These are phyloP conservation scores for Metopolophium dirhodum DNA, from an alignment of 1,140 invertebrate genomes.

Conservation along the genomic window DNA sequence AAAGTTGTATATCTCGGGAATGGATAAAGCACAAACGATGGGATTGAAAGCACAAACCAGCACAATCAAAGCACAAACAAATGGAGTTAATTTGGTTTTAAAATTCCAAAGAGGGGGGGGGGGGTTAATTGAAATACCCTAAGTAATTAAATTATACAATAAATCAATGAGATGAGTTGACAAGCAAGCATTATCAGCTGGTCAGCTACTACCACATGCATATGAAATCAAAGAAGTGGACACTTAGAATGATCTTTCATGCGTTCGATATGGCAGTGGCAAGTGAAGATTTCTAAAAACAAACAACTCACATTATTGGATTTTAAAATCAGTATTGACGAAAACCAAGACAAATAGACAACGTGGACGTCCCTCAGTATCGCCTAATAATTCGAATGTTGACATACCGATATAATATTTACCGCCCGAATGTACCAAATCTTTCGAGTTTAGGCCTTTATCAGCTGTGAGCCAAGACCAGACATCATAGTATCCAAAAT, in stretches of 20 bases:
- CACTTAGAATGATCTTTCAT: constrained; percentile 61
- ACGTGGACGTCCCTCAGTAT: too few species aligned
- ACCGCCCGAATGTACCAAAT: neutral
- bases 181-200: neutral
- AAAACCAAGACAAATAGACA: too few species aligned
- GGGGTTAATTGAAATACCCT: neutral
- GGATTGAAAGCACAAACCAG: too few species aligned
- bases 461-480: neutral
- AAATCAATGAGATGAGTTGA: neutral
- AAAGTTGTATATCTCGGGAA: too few species aligned
- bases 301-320: neutral
- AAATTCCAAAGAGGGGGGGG: too few species aligned
- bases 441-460: neutral
- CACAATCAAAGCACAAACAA: too few species aligned
- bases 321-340: neutral
- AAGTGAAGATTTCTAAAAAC: constrained; percentile 55
- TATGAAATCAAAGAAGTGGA: constrained; percentile 59
- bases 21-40: too few species aligned
- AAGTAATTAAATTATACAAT: neutral
- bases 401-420: neutral
- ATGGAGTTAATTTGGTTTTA: too few species aligned
- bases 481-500: neutral
- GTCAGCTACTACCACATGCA: neutral
- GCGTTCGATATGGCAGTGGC: constrained; percentile 60
- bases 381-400: neutral